Base-by-base conservation (phyloP, 2,888 invertebrate genomes). In the Xestia rhomboidea region DNA sequence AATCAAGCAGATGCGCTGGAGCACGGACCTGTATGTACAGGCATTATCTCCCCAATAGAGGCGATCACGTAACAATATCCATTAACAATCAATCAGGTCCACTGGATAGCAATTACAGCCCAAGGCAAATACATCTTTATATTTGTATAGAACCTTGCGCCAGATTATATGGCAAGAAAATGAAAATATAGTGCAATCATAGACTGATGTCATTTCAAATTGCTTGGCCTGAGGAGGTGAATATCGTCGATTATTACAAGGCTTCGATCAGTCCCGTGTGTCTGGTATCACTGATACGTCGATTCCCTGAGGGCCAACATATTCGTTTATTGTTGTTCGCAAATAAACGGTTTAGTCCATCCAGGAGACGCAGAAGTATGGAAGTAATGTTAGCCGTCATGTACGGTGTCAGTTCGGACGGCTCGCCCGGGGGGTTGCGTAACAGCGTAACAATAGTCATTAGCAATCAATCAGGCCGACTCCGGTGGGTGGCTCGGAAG, bases 381-480 rank as follows among this genome's bases (percentile, higher is more conserved):
- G 91, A 91, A 90, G 88, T 93, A 93, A 94, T 93, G 91, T 90
- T 87, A 87, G 91, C 89, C 89, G 92, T 94, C 93, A 94, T 94
- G 93, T 92, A 89, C 89, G 90, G 90, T 93, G 94, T 93, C 93
- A 92, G 91, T 85, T 89, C 84, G 82, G 89, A 90, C 90, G 84
- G 89, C 85, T 84, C 79, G 93, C 94, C 93, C 83, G 89, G 82
- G 91, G 95, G 91, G 89, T 94, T 92, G 92, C 91, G 93, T 93
- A 94, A 93, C 92, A 92, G 91, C 91, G 90, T 94, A 95, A 95
- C 95, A 94, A 95, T 95, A 93, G 94, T 94, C 92, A 95, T 95
- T 95, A 94, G 94, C 95, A 95, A 95, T 96, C 96, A 95, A 96
- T 96, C 95, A 93, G 90, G 90, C 89, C 87, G 89, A 92, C 90